Percentiles rank a stretch among this genome's conserved stretches.
phyloP scores from a whole-genome alignment of 2,888 invertebrate species.

The Galerucella calmariensis region DNA sequence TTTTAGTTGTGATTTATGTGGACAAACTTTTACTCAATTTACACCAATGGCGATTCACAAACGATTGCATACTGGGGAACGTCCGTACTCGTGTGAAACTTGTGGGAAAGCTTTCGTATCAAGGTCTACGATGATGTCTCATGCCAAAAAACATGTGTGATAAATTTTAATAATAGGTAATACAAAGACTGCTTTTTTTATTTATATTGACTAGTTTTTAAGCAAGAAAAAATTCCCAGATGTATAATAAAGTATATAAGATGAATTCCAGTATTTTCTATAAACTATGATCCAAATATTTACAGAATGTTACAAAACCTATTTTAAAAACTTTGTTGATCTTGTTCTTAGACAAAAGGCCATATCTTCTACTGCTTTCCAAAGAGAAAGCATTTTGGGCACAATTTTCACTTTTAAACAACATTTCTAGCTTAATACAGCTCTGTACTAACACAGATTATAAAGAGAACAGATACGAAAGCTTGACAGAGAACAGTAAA shows the following conservation, averaged over 20 bases:
- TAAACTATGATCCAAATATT: background rate
- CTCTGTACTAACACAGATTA: too few relatives aligned
- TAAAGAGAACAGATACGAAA: too few relatives aligned
- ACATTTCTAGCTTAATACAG: too few relatives aligned
- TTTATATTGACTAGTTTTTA: background rate
- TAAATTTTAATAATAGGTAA: slow-evolving; percentile 12
- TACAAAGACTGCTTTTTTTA: slow-evolving; percentile 25
- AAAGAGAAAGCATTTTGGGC: too few relatives aligned
- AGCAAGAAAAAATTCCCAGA: background rate
- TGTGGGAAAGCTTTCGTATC: slow-evolving; percentile 71
- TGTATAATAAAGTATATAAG: slow-evolving; percentile 16
- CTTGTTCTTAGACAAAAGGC: too few relatives aligned
- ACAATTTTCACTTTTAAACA: too few relatives aligned
- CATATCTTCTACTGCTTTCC: too few relatives aligned
- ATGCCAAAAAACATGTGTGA: slow-evolving; percentile 67
- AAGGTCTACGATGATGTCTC: slow-evolving; percentile 70
- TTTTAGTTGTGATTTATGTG: slow-evolving; percentile 70
- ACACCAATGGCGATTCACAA: slow-evolving; percentile 75
- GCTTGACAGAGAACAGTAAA: too few relatives aligned
- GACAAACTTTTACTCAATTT: slow-evolving; percentile 73
- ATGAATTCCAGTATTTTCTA: background rate
- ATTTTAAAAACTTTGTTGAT: too few relatives aligned
- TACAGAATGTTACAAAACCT: too few relatives aligned
- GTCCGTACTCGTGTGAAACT: slow-evolving; percentile 71
- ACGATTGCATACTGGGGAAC: slow-evolving; percentile 71